Base-by-base conservation (phyloP, 2,888 invertebrate genomes). In the Ecdyonurus torrentis region DNA sequence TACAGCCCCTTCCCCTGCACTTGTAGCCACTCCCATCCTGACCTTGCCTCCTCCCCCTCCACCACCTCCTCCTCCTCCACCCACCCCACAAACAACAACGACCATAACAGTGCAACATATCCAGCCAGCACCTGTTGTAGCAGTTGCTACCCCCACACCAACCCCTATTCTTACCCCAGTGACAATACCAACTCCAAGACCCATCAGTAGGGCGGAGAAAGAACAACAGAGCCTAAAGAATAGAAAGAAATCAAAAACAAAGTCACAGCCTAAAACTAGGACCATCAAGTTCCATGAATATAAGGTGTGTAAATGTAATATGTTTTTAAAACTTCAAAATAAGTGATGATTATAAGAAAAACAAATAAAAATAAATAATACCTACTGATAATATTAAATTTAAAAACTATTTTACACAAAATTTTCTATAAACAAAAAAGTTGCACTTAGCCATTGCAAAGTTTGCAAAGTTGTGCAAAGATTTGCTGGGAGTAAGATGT, bases 231-330 rank as follows among this genome's bases (percentile, higher is more conserved):
- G 77, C 69, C 89, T 89, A 76, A 89, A 83, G 76, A 90, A 87
- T 72, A 76, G 83, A 70, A 92, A 90, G 73, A 90, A 90, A 73
- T 83, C 83, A 22, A 91, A 91, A 73, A 85, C 86, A 53, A 91
- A 91, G 75, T 83, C 83, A 23, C 82, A 84, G 63, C 86, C 89
- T 1, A 92, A 92, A 75, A 82, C 89, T 22, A 83, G 90, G 69
- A 89, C 90, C 63, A 95, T 97, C 70, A 97, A 97, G 78, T 97
- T 97, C 76, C 96, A 97, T 76, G 97, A 97, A 76, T 92, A 93
- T 75, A 92, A 92, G 77, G 79, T 79, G 65, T 69, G 69, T 69
- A n/a, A 20, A 18, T 15, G 5, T 18, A 59, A 24, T 63, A 3
- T 55, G 19, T n/a, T n/a, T n/a, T n/a, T n/a, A n/a, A n/a, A n/a